These are phyloP conservation scores for Capitulum mitella DNA, from an alignment of 2,888 invertebrate species.

Conservation along the genomic window DNA sequence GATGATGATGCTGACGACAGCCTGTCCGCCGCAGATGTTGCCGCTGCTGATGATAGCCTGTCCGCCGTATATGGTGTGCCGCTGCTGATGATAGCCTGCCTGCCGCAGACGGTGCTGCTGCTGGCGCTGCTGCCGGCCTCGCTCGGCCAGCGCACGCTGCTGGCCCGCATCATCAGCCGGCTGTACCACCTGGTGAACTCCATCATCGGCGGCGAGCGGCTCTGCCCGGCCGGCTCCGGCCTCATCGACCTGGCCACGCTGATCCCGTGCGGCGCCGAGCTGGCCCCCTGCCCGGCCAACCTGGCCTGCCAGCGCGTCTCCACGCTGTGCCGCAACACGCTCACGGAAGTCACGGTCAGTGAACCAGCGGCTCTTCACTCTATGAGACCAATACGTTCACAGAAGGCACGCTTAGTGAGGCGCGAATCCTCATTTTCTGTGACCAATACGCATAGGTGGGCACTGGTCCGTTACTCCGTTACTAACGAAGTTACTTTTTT, in stretches of 20 bases:
- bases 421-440: too few relatives aligned
- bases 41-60: too few relatives aligned
- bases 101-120: neutral
- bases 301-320: neutral
- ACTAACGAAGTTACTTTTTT: too few relatives aligned
- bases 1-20: too few relatives aligned
- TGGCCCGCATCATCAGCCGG: slow-evolving; percentile 6
- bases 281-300: neutral
- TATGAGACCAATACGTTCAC: too few relatives aligned
- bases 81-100: too few relatives aligned
- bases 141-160: neutral
- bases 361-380: neutral
- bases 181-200: neutral
- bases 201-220: neutral
- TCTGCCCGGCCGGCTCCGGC: slow-evolving; percentile 5
- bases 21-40: too few relatives aligned
- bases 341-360: neutral
- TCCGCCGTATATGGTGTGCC: too few relatives aligned
- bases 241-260: neutral
- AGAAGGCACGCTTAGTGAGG: too few relatives aligned
- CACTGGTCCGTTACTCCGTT: too few relatives aligned
- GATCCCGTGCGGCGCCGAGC: slow-evolving; percentile 4
- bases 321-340: neutral
- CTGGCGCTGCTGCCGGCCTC: neutral
- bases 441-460: too few relatives aligned